Base-by-base conservation (phyloP, 2,113 vertebrate genomes). In the Gopherus flavomarginatus region DNA sequence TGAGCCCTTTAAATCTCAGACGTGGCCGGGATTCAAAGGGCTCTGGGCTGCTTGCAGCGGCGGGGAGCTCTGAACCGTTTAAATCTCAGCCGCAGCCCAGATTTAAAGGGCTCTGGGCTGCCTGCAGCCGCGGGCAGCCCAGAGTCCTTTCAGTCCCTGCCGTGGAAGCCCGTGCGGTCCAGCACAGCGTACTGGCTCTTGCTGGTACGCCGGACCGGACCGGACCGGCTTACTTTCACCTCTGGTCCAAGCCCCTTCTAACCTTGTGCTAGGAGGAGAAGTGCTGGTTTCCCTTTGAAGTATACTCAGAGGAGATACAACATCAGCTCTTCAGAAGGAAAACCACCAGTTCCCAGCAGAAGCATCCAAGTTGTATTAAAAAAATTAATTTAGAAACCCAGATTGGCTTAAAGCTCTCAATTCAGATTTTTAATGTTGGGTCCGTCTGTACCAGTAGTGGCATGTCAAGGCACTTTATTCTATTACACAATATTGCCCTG, bases 231-330 rank as follows among this genome's bases (percentile, higher is more conserved):
- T 49, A 49, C 47, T 49, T 49, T 49, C 10, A 49, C 47, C 10
- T 49, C 47, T 49, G 8, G 49, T 56, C 85, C 5, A 87, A 89
- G 47, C 82, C 11, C 87, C 65, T 82, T 91, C 90, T 92, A 92
- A 93, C 52, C 86, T 88, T 88, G 14, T 6, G 5, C 75, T 96
- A 59, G 59, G 54, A 96, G 86, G 82, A 96, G 57, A 93, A 93
- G 65, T 17, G 5, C 79, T 83, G n/a, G 4, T 85, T 94, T 94
- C 78, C 81, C 62, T 85, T 72, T 90, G 72, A 78, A 84, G 54
- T 78, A 44, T 95, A 44, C 83, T 85, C 95, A 87, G 95, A 96
- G 90, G 80, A 94, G 89, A 83, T 90, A 81, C 52, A 89, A 38
- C 92, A 87, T 0, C 53, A 80, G 17, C 62, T 95, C 52, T 87